phyloP scores from a whole-genome alignment of 2,113 vertebrate species.

The Epinephelus lanceolatus region DNA sequence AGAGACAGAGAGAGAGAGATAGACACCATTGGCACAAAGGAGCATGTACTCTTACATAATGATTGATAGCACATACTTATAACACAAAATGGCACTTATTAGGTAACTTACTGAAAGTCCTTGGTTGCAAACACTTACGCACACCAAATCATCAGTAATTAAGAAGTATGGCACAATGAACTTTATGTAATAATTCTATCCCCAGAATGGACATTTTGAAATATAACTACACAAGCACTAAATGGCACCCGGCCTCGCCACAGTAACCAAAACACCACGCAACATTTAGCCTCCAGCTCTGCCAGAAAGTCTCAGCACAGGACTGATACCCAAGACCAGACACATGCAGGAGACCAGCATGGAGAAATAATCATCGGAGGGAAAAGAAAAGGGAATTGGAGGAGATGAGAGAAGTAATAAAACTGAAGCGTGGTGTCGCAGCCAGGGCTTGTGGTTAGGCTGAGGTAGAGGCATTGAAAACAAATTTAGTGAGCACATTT shows the following conservation, averaged over 20 bases:
- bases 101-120: constrained; percentile 40
- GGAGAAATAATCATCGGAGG: constrained; percentile 64
- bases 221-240: constrained; percentile 30
- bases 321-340: constrained; percentile 50
- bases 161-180: constrained; percentile 26
- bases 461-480: constrained; percentile 55
- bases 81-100: constrained; percentile 37
- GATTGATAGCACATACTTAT: constrained; percentile 43
- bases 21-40: constrained; percentile 28
- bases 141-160: constrained; percentile 54
- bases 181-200: constrained; percentile 17
- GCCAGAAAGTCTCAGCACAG: constrained; percentile 46
- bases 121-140: constrained; percentile 26
- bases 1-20: constrained; percentile 27
- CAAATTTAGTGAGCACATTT: constrained; percentile 43
- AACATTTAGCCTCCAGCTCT: constrained; percentile 53
- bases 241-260: constrained; percentile 58
- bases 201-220: constrained; percentile 31
- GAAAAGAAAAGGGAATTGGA: constrained; percentile 35
- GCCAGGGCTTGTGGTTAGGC: constrained; percentile 58
- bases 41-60: constrained; percentile 24
- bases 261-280: constrained; percentile 72
- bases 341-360: constrained; percentile 50
- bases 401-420: constrained; percentile 60
- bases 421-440: constrained; percentile 42